Base-by-base conservation (phyloP, 2,113 vertebrate species). In the Ochotona princeps region DNA sequence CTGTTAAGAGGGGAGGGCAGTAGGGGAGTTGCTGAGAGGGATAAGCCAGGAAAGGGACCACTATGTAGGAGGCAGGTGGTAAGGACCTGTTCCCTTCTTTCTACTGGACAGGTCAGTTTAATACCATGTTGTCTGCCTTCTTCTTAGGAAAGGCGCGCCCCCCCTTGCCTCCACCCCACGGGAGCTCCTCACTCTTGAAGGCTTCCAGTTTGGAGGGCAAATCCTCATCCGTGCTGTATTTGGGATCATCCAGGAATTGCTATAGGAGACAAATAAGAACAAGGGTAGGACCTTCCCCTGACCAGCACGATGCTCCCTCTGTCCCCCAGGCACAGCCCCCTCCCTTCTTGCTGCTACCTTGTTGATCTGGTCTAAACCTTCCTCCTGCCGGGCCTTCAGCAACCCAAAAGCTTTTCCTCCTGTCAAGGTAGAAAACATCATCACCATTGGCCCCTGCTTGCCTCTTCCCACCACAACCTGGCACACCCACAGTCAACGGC, bases 391-490 rank as follows among this genome's bases (percentile, higher is more conserved):
- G 93, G 97, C 97, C 96, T 98, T 99, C 38, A 98, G 96, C 25
- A 96, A n/a, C 79, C 98, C 98, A 8, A 96, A 99, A 7, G 97
- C 98, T 97, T 98, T 99, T 69, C 98, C 98, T 73, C 98, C 98
- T 99, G 95, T 86, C 12, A 26, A 61, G n/a, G 8, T 32, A 49
- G 49, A 88, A 85, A 95, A 30, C 20, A 83, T 81, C 20, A 60
- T 30, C 28, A 44, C 38, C 38, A 44, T 44, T 44, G 38, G 38
- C 10, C 14, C 20, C 35, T 3, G 25, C 13, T 54, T 51, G 85
- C 49, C 57, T 73, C 83, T 51, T 57, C 38, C 28, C 14, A 18
- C 14, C 26, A 38, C 25, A 5, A 38, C 15, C 5, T 23, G 54
- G 23, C 51, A 35, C 10, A 44, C 51, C 21, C 69, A 47, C 69